phyloP scores from a whole-genome alignment of 2,797 vertebrate species.

The Microctenopoma stevenorrisi region DNA sequence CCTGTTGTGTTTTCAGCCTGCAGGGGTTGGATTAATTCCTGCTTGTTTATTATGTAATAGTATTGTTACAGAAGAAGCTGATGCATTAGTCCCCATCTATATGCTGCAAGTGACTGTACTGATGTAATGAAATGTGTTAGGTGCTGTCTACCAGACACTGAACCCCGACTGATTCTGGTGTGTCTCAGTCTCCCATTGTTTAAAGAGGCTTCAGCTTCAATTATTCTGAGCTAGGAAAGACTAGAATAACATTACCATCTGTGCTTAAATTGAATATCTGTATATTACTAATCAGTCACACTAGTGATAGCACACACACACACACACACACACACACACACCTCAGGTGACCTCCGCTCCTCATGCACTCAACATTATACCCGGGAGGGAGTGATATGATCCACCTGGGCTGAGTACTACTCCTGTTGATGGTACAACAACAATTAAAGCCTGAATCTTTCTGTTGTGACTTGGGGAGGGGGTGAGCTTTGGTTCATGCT shows the following conservation, averaged over 20 bases:
- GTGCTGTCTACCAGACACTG: conserved; percentile 6
- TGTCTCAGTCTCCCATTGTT: conserved; percentile 1
- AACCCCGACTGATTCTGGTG: background rate
- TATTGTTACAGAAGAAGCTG: conserved; percentile 46
- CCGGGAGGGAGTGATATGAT: too few species aligned
- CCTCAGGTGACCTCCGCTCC: too few species aligned
- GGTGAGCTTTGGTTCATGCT: too few species aligned
- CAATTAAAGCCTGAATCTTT: too few species aligned
- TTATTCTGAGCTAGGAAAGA: background rate
- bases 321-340: too few species aligned
- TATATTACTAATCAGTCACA: too few species aligned
- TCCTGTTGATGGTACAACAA: too few species aligned
- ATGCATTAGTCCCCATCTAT: conserved; percentile 29
- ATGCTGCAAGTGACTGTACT: conserved; percentile 25
- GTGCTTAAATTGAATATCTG: too few species aligned
- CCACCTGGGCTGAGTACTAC: too few species aligned
- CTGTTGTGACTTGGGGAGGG: too few species aligned
- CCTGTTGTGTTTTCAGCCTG: conserved; percentile 33
- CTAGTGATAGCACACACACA: too few species aligned
- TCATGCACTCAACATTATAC: too few species aligned
- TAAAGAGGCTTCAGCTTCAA: background rate
- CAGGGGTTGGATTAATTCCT: conserved; percentile 50
- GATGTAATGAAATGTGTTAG: conserved; percentile 13
- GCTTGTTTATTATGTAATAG: conserved; percentile 54
- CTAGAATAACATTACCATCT: background rate